A percentile compares a stretch with the other conserved stretches of the same genome.
Evolutionary conservation across 2,888 invertebrate species (phyloP).

Genomic region (Lepidocyrtinus sp.): DNA sequence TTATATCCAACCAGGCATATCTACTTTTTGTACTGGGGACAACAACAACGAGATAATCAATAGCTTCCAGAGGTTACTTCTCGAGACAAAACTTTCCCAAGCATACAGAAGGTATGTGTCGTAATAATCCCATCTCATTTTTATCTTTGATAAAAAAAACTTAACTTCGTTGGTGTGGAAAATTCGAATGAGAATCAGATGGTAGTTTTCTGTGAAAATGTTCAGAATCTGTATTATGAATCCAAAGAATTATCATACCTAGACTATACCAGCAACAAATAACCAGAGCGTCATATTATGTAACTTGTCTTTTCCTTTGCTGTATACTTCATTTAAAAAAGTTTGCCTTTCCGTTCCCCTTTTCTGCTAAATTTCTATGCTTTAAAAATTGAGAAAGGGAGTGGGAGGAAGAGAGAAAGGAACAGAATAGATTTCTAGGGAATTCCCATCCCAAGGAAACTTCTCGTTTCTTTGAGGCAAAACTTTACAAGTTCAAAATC

Average conservation of each 20-base stretch:
- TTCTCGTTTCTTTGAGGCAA: neutral
- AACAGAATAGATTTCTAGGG: neutral
- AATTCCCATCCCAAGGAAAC: neutral
- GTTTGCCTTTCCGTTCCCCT: neutral
- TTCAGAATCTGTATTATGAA: too few relatives aligned
- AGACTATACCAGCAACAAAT: too few relatives aligned
- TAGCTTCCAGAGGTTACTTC: constrained; percentile 21
- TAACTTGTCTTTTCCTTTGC: neutral
- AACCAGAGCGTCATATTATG: too few relatives aligned
- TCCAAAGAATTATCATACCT: too few relatives aligned
- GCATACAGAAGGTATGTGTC: neutral
- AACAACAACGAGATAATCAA: constrained; percentile 37
- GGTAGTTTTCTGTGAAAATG: too few relatives aligned
- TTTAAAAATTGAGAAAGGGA: neutral
- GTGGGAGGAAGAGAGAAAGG: neutral
- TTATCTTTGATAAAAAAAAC: neutral
- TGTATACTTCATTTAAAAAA: neutral
- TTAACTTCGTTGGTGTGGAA: neutral
- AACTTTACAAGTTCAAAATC: neutral
- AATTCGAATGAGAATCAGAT: too few relatives aligned
- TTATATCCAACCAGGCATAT: neutral
- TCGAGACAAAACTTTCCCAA: neutral
- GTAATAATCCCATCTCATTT: neutral
- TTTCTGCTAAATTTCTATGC: neutral
- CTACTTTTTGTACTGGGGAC: constrained; percentile 1